Conservation (phyloP, 2,113 vertebrate genomes). For the Notothenia coriiceps region DNA sequence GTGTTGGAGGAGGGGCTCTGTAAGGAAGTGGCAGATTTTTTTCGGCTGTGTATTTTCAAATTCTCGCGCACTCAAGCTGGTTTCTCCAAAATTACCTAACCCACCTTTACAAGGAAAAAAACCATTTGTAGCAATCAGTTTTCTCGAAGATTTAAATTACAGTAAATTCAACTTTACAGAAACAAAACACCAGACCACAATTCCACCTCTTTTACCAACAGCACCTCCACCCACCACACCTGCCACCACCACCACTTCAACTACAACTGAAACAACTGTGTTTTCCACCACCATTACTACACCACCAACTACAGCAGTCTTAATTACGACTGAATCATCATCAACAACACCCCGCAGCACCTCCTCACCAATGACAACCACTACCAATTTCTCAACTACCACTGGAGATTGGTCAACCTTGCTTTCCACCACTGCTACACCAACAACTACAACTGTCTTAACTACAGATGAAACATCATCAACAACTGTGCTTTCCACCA, state of each 20-base stretch:
- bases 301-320: neutral
- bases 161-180: neutral
- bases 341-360: neutral
- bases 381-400: neutral
- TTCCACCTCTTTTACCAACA: constrained; percentile 7
- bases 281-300: neutral
- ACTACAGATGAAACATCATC: too few relatives aligned
- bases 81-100: too few relatives aligned
- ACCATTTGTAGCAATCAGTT: neutral
- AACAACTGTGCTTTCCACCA: neutral
- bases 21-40: too few relatives aligned
- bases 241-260: neutral
- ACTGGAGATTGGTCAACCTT: neutral
- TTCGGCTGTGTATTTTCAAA: too few relatives aligned
- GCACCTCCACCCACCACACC: neutral
- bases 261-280: neutral
- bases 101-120: neutral
- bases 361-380: neutral
- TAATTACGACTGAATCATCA: neutral
- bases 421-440: neutral
- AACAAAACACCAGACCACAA: neutral
- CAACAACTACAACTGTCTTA: neutral
- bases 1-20: too few relatives aligned
- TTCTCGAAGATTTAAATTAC: neutral
- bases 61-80: too few relatives aligned